Evolutionary conservation across 2,113 vertebrate genomes (phyloP), one percentile per base, ranked within the genome.

Genomic region (Martes martes): DNA sequence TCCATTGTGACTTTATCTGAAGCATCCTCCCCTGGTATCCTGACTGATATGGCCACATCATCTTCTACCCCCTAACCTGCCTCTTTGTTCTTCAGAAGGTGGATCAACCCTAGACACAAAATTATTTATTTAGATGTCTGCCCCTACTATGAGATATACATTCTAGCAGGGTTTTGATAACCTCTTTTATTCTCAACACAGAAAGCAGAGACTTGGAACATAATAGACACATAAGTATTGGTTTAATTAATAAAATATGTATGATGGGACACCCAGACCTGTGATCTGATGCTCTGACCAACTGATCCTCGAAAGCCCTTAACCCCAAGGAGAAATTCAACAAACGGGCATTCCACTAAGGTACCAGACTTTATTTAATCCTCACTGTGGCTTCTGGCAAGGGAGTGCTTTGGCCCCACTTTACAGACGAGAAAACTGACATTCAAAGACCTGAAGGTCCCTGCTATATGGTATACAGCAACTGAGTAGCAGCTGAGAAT

Each of bases 361-460:
- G 24, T 21, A 39, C 1, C 45, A 95, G 42, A 28, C 15, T 59
- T 85, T 11, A 69, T 55, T 87, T 65, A 89, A 73, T 59, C 26
- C n/a, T 90, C 28, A 47, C 42, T 86, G 16, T 31, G 63, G 65
- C 21, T 39, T 57, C 21, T 1, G 1, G 31, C 31, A 36, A 73
- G 18, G 59, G 88, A 16, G 21, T 36, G 10, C 59, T 84, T 33
- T 52, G 63, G 61, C 15, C 52, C 16, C 67, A 31, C 39, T 96
- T 91, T 55, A 67, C 4, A 92, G 59, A 93, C 74, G 36, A 94
- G 50, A 11, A 96, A 87, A 86, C 65, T 19, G 59, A 93, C 50
- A 39, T 55, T 52, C 31, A 15, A 52, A 6, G 16, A 59, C 16
- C 59, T 24, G 24, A 71, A 45, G 50, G 36, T 5, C 15, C 45